Percentiles rank a stretch among this genome's conserved stretches.
These are phyloP conservation scores for Nettapus auritus DNA, from an alignment of 2,113 vertebrate genomes.

Conservation along the genomic window DNA sequence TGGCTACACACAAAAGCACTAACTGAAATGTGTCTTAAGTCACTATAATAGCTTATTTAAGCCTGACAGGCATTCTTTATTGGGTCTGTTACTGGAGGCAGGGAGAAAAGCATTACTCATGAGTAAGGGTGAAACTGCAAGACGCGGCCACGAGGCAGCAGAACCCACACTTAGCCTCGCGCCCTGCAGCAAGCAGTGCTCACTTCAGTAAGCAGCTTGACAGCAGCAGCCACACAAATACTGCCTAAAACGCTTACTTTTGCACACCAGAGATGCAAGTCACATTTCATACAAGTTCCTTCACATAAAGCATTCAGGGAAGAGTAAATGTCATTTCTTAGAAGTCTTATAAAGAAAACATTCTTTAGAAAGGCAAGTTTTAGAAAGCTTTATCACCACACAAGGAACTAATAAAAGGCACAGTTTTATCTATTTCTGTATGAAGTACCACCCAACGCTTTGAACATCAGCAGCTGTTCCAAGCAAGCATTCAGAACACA, in stretches of 20 bases:
- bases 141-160: neutral
- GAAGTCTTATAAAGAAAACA: neutral
- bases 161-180: neutral
- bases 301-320: neutral
- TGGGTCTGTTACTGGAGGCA: neutral
- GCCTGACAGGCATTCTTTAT: neutral
- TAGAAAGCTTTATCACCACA: neutral
- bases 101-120: neutral
- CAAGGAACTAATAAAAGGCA: neutral
- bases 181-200: neutral
- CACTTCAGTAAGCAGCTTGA: neutral
- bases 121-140: neutral
- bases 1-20: neutral
- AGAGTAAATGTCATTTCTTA: neutral
- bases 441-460: conserved; percentile 29
- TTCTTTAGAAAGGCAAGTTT: neutral
- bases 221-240: neutral
- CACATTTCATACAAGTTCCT: neutral
- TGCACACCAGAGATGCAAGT: neutral
- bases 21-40: neutral
- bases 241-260: neutral
- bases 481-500: conserved; percentile 36
- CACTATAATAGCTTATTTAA: neutral
- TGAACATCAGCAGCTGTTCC: neutral
- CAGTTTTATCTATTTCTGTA: neutral